Evolutionary conservation across 2,888 invertebrate genomes (phyloP).

Genomic region (Nineta flava): DNA sequence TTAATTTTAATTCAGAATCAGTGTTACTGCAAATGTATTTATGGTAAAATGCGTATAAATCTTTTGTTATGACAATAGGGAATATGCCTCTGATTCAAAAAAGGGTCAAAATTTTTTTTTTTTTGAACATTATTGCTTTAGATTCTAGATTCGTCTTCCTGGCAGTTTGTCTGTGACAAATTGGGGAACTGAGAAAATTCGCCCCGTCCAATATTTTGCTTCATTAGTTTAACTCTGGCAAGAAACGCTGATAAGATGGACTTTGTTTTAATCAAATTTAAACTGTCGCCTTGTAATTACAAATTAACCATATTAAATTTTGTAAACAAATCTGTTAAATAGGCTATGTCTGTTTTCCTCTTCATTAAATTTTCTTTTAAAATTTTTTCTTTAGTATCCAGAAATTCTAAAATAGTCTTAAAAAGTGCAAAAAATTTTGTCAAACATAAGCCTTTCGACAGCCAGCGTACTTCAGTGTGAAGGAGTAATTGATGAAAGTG

Average conservation of each 20-base stretch:
- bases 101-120: too few relatives aligned
- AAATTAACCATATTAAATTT: conserved; percentile 11
- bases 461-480: conserved; percentile 14
- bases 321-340: not conserved
- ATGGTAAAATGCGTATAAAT: too few relatives aligned
- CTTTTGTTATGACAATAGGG: too few relatives aligned
- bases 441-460: conserved; percentile 13
- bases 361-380: too few relatives aligned
- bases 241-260: conserved; percentile 16
- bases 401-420: not conserved
- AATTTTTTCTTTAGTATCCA: not conserved
- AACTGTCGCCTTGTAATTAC: conserved; percentile 16
- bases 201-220: conserved; percentile 17
- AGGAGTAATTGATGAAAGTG: conserved; percentile 13
- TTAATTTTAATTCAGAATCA: too few relatives aligned
- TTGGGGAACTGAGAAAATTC: conserved; percentile 18
- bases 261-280: conserved; percentile 18
- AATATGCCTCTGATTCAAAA: too few relatives aligned
- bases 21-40: too few relatives aligned
- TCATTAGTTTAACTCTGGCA: conserved; percentile 17
- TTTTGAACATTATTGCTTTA: too few relatives aligned
- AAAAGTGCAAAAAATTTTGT: not conserved
- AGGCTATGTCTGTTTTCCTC: conserved; percentile 9
- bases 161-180: conserved; percentile 13
- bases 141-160: conserved; percentile 13